These are phyloP conservation scores for Pogona vitticeps DNA, from an alignment of 2,113 vertebrate species.

Conservation along the genomic window DNA sequence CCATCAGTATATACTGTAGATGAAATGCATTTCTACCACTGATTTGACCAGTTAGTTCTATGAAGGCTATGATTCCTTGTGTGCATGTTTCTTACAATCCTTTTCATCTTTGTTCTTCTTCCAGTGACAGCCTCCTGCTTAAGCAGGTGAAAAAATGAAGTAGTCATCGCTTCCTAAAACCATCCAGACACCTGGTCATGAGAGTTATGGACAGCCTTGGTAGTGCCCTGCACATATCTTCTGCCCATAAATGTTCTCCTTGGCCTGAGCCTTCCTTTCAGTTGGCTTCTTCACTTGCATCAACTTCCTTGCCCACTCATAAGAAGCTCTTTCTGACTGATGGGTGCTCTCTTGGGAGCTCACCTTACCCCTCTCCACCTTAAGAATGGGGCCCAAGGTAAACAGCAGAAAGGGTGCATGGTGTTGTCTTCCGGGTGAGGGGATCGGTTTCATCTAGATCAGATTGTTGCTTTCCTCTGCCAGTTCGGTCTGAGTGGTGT, in stretches of 20 bases:
- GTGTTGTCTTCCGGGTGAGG: neutral
- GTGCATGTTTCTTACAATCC: neutral
- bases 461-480: neutral
- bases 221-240: neutral
- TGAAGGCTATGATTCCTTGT: neutral
- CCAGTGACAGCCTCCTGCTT: conserved; percentile 77
- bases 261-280: neutral
- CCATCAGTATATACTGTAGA: too few relatives aligned
- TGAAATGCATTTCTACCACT: too few relatives aligned
- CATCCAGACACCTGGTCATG: conserved; percentile 50
- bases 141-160: conserved; percentile 79
- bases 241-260: conserved; percentile 34
- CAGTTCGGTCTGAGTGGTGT: neutral
- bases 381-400: conserved; percentile 5
- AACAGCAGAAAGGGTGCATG: neutral
- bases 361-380: neutral
- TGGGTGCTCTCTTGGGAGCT: neutral
- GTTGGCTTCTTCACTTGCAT: neutral
- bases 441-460: neutral
- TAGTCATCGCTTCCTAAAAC: neutral
- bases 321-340: conserved; percentile 32
- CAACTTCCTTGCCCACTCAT: conserved; percentile 20
- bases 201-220: conserved; percentile 27
- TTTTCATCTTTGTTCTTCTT: conserved; percentile 7
- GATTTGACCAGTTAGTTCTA: too few relatives aligned